Percentiles rank a stretch among this genome's conserved stretches.
Evolutionary conservation across 2,797 vertebrate genomes (phyloP).

Genomic region (Pangasius djambal): DNA sequence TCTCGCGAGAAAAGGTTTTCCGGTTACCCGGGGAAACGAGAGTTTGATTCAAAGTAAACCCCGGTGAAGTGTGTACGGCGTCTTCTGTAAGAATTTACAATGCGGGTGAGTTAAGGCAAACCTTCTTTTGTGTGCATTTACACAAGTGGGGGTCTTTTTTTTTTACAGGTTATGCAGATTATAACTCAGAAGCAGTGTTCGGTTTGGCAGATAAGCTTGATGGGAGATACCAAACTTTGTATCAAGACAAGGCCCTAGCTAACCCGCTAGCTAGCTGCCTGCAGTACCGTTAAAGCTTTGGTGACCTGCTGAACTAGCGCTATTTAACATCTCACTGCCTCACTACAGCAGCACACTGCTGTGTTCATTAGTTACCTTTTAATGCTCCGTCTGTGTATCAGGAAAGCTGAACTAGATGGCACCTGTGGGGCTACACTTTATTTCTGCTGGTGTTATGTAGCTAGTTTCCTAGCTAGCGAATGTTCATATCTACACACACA

Average conservation of each 20-base stretch:
- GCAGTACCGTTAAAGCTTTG: background rate
- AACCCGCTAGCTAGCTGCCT: background rate
- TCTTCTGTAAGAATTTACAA: background rate
- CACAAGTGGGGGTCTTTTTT: too few relatives aligned
- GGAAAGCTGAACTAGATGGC: background rate
- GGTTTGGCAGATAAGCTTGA: background rate
- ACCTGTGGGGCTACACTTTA: background rate
- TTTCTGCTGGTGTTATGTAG: background rate
- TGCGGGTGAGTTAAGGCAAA: background rate
- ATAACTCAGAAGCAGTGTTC: background rate
- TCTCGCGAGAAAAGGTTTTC: conserved; percentile 72
- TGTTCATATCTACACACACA: background rate
- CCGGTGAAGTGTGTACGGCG: conserved; percentile 45
- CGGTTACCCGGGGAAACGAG: conserved; percentile 75
- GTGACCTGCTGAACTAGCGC: background rate
- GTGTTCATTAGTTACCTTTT: background rate
- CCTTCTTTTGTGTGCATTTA: background rate
- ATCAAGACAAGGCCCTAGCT: background rate
- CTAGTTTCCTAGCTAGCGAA: background rate
- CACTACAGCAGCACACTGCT: background rate
- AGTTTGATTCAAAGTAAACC: conserved; percentile 61
- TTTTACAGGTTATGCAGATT: background rate
- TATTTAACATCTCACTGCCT: background rate
- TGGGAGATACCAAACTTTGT: background rate
- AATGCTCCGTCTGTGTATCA: background rate